These are phyloP conservation scores for Diarsia rubi DNA, from an alignment of 2,888 invertebrate genomes.

Conservation along the genomic window DNA sequence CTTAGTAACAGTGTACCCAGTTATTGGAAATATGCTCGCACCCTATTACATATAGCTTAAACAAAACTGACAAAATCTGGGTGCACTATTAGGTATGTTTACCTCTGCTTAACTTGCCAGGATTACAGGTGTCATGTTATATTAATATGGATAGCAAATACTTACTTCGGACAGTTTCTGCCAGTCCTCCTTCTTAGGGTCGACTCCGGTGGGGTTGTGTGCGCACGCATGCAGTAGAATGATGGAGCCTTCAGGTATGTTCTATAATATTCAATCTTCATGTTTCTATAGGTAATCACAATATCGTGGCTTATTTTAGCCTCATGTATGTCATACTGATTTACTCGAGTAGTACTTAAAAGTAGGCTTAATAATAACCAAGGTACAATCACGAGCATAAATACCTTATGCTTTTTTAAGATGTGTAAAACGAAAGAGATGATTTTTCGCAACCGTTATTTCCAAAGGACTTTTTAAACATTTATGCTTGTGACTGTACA, in stretches of 20 bases:
- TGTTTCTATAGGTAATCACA: constrained; percentile 10
- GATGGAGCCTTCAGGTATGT: constrained; percentile 97
- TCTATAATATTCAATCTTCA: constrained; percentile 89
- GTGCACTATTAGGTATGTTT: background rate
- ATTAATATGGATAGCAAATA: background rate
- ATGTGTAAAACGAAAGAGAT: background rate
- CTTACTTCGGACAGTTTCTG: constrained; percentile 94
- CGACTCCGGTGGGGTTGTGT: constrained; percentile 99
- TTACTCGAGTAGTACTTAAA: background rate
- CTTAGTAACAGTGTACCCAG: background rate
- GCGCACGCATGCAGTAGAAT: constrained; percentile 99
- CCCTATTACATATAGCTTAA: background rate
- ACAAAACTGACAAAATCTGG: background rate
- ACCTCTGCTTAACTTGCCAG: background rate
- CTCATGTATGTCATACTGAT: background rate
- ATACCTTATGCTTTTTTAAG: background rate
- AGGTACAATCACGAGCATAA: background rate
- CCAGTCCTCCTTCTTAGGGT: constrained; percentile 97
- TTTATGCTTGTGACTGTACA: background rate
- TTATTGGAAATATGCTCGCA: background rate
- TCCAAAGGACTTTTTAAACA: background rate
- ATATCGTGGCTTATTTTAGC: background rate
- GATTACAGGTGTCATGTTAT: background rate
- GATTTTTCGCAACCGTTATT: background rate
- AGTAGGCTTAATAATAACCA: constrained; percentile 13